Percentiles rank a stretch among this genome's conserved stretches.
These are phyloP conservation scores for Neotoma lepida DNA, from an alignment of 2,113 vertebrate genomes.

Conservation along the genomic window DNA sequence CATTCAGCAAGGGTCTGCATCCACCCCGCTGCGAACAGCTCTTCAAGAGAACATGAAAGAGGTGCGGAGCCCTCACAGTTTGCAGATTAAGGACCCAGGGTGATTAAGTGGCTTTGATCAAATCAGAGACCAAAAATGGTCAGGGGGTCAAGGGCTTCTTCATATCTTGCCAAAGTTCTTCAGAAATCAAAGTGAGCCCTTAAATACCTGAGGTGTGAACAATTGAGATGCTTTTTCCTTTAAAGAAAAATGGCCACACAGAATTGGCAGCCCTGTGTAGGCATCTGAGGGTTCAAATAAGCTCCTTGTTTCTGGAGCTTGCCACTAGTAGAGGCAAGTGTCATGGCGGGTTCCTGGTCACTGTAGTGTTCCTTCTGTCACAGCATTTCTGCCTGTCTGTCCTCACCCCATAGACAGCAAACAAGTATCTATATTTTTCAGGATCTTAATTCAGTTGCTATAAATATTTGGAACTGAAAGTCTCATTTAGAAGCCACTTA, in stretches of 20 bases:
- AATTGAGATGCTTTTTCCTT: not conserved
- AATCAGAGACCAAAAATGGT: conserved; percentile 1
- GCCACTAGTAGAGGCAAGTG: not conserved
- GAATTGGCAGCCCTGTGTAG: not conserved
- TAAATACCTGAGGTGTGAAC: not conserved
- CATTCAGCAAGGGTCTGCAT: not conserved
- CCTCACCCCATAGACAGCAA: not conserved
- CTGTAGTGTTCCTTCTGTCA: not conserved
- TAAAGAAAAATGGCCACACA: not conserved
- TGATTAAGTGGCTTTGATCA: not conserved
- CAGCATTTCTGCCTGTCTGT: not conserved
- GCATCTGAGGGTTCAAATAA: not conserved
- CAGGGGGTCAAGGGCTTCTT: not conserved
- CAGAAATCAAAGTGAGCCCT: conserved; percentile 3
- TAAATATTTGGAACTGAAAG: not conserved
- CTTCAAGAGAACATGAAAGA: not conserved
- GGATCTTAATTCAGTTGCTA: not conserved
- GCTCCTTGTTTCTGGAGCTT: not conserved
- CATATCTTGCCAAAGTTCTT: not conserved
- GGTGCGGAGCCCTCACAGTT: not conserved
- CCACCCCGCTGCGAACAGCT: not conserved
- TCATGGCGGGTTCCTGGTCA: accelerated
- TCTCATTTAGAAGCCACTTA: not conserved
- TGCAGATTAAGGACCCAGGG: not conserved
- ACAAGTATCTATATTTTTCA: not conserved